These are phyloP conservation scores for Gryllus longicercus DNA, from an alignment of 2,888 invertebrate genomes.

Conservation along the genomic window DNA sequence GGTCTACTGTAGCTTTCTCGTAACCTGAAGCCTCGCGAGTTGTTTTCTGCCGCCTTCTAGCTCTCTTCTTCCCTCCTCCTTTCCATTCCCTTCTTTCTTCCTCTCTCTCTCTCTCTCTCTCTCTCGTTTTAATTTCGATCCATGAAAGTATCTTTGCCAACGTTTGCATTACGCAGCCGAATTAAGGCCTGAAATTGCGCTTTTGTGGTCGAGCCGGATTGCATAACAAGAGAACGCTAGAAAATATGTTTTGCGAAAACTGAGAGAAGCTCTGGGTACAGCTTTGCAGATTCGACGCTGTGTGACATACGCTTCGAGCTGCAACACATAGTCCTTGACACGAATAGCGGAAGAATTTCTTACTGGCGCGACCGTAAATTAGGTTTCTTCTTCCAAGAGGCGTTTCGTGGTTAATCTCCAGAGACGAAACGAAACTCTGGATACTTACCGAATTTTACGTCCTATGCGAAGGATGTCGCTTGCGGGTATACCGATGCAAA, in stretches of 20 bases:
- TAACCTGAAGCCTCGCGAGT: not conserved
- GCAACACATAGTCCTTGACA: no score
- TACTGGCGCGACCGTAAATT: no score
- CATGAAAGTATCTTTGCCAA: not conserved
- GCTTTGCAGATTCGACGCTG: no score
- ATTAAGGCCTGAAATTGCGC: not conserved
- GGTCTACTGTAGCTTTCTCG: not conserved
- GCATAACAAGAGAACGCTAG: not conserved
- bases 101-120: not conserved
- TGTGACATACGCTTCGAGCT: no score
- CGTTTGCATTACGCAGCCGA: not conserved
- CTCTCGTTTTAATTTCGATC: slow-evolving; percentile 6
- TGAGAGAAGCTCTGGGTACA: no score
- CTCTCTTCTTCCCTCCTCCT: not conserved
- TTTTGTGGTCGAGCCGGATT: not conserved
- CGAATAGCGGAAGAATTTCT: no score
- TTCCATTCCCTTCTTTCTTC: not conserved
- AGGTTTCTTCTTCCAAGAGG: no score
- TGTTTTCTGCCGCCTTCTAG: not conserved
- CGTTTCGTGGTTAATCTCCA: no score
- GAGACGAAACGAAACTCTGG: no score
- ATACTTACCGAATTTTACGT: no score
- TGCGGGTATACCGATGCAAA: no score
- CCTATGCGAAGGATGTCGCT: no score
- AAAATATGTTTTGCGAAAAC: not conserved